Percentiles rank a stretch among this genome's conserved stretches.
phyloP scores from a whole-genome alignment of 1,140 invertebrate species.

The Listronotus bonariensis region DNA sequence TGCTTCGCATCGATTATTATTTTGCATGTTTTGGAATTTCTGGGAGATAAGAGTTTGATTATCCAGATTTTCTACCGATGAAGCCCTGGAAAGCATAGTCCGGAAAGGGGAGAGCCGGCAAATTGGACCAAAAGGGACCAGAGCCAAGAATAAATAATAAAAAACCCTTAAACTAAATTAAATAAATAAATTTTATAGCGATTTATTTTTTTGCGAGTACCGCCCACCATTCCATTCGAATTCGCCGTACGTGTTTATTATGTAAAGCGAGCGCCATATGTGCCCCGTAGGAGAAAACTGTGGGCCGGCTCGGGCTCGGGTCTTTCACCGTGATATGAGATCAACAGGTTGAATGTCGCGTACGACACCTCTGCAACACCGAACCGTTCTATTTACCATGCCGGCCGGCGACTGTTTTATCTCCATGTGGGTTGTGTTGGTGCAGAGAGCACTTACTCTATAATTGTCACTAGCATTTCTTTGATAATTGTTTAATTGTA shows the following conservation, averaged over 20 bases:
- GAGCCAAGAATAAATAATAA: too few species aligned
- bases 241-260: slow-evolving; percentile 20
- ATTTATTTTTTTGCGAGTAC: slow-evolving; percentile 8
- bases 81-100: too few species aligned
- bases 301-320: slow-evolving; percentile 23
- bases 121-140: too few species aligned
- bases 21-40: too few species aligned
- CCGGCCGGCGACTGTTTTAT: background rate
- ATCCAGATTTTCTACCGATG: too few species aligned
- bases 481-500: too few species aligned
- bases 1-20: too few species aligned
- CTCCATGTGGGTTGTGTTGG: background rate
- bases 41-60: too few species aligned
- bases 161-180: too few species aligned
- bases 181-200: too few species aligned
- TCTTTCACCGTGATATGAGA: slow-evolving; percentile 43
- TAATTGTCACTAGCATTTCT: too few species aligned
- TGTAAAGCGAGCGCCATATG: slow-evolving; percentile 36
- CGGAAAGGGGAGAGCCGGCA: too few species aligned
- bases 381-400: background rate
- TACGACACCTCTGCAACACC: slow-evolving; percentile 41
- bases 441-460: background rate
- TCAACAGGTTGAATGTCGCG: slow-evolving; percentile 44
- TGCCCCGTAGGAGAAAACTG: slow-evolving; percentile 20
- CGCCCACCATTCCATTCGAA: slow-evolving; percentile 13